These are phyloP conservation scores for Brachionus asplanchnoidis DNA, from an alignment of 1,140 invertebrate genomes.

Conservation along the genomic window DNA sequence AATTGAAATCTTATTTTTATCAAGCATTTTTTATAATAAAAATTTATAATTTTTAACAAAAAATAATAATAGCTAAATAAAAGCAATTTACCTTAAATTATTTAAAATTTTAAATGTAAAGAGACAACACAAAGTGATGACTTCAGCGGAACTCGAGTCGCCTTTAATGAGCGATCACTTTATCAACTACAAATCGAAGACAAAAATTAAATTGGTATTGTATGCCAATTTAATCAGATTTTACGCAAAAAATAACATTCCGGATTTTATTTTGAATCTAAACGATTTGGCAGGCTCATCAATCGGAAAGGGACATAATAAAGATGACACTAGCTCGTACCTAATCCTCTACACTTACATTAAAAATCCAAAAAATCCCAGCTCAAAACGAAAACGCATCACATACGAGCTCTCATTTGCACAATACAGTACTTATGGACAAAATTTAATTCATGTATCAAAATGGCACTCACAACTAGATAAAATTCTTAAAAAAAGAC, in stretches of 20 bases:
- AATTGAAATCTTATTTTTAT: neutral
- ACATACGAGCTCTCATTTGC: conserved; percentile 6
- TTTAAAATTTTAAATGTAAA: neutral
- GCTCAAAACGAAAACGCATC: neutral
- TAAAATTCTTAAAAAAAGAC: neutral
- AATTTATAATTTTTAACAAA: neutral
- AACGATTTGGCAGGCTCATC: conserved; percentile 17
- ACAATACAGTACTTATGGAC: neutral
- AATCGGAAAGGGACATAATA: neutral
- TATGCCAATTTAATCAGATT: neutral
- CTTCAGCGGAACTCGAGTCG: neutral
- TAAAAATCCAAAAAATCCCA: neutral
- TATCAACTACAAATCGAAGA: neutral
- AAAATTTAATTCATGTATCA: conserved; percentile 22
- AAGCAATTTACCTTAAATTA: neutral
- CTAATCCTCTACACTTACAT: conserved; percentile 17
- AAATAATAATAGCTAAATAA: neutral
- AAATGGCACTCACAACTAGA: conserved; percentile 25
- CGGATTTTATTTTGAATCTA: neutral
- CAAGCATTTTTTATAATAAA: neutral
- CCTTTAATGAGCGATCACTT: neutral
- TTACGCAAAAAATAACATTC: neutral
- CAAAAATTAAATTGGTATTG: neutral
- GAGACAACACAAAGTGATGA: neutral
- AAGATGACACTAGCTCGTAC: neutral